Conservation (phyloP, 1,140 invertebrate species). For the Sarcophaga bullata region DNA sequence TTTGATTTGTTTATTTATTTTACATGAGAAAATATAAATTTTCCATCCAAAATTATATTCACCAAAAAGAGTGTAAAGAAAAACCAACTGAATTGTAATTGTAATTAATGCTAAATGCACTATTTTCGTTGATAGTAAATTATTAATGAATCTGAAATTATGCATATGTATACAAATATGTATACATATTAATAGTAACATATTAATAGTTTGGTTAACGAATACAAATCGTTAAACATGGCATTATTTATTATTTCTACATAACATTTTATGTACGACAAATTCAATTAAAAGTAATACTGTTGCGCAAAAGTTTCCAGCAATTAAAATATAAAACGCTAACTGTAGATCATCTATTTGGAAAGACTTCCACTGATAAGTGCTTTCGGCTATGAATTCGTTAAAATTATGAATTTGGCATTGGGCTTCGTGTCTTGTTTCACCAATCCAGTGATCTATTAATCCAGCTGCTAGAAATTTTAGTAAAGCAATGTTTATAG, state of each 20-base stretch:
- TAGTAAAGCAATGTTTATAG: conserved; percentile 52
- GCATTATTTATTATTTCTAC: not conserved
- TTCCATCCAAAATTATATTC: too few relatives aligned
- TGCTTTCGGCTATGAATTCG: conserved; percentile 50
- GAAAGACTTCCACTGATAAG: conserved; percentile 54
- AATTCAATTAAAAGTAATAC: conserved; percentile 30
- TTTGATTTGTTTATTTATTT: too few relatives aligned
- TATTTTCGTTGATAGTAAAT: too few relatives aligned
- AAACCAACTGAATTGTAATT: too few relatives aligned
- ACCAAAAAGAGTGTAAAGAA: too few relatives aligned
- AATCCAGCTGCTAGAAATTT: conserved; percentile 52
- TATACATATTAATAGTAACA: too few relatives aligned
- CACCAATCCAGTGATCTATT: conserved; percentile 55
- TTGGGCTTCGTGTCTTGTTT: conserved; percentile 55
- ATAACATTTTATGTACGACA: not conserved
- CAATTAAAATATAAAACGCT: conserved; percentile 54
- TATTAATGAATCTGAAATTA: too few relatives aligned
- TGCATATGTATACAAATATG: too few relatives aligned
- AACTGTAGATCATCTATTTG: conserved; percentile 58
- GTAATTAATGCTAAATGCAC: too few relatives aligned
- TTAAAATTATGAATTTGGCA: conserved; percentile 53
- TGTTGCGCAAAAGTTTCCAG: conserved; percentile 50
- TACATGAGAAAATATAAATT: too few relatives aligned
- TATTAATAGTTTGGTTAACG: too few relatives aligned
- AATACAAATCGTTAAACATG: not conserved